These are phyloP conservation scores for Sterrhoptilus dennistouni DNA, from an alignment of 2,113 vertebrate genomes.

Conservation along the genomic window DNA sequence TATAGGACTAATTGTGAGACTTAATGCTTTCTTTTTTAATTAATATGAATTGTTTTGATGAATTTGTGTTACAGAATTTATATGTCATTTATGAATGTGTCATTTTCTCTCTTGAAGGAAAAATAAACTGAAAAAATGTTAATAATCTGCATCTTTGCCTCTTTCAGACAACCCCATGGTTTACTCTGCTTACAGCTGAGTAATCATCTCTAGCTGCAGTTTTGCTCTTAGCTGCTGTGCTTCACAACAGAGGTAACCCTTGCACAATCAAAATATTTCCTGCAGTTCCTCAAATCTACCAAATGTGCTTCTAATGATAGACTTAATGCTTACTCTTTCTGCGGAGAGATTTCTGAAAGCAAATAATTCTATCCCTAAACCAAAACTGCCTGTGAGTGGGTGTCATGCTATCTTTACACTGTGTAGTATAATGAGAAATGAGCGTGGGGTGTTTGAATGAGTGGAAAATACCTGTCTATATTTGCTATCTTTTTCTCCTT, in stretches of 20 bases:
- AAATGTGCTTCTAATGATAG: not conserved
- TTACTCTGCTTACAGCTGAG: not conserved
- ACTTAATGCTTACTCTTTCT: not conserved
- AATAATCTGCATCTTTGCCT: not conserved
- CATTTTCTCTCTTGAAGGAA: not conserved
- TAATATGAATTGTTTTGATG: not conserved
- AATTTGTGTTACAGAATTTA: not conserved
- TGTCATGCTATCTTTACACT: not conserved
- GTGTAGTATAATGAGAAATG: not conserved
- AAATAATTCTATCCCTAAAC: not conserved
- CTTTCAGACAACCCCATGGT: slow-evolving; percentile 6
- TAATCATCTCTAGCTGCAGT: not conserved
- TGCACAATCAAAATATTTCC: not conserved
- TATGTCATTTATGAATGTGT: not conserved
- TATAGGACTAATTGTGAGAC: not conserved
- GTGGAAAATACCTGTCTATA: not conserved
- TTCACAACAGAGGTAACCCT: not conserved
- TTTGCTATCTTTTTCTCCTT: not conserved
- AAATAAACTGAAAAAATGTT: not conserved
- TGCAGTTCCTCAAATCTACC: not conserved
- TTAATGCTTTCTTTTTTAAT: not conserved
- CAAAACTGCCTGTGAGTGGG: not conserved
- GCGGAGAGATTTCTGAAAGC: not conserved
- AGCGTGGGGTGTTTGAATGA: not conserved
- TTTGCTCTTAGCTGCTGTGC: not conserved